phyloP scores from a whole-genome alignment of 2,888 invertebrate genomes.

The Pollenia labialis region DNA sequence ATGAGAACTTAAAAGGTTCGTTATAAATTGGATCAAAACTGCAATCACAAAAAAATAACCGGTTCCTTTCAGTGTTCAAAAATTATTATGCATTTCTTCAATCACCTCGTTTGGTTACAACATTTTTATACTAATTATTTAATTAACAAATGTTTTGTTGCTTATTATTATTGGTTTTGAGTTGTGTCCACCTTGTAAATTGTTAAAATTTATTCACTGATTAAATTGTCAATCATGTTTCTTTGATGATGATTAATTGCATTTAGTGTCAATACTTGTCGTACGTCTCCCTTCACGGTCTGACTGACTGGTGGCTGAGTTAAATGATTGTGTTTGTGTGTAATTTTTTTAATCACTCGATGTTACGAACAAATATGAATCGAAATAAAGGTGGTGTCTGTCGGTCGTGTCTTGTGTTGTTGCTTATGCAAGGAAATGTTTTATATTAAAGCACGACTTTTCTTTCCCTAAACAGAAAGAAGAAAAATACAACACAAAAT shows the following conservation, averaged over 20 bases:
- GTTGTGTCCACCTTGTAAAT: conserved; percentile 56
- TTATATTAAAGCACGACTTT: conserved; percentile 63
- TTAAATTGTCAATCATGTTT: conserved; percentile 73
- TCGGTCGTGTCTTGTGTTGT: conserved; percentile 5
- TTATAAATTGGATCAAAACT: neutral
- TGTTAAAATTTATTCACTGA: conserved; percentile 67
- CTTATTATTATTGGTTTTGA: conserved; percentile 40
- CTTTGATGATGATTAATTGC: conserved; percentile 74
- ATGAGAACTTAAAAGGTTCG: neutral
- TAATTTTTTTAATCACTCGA: conserved; percentile 43
- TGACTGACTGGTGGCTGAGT: conserved; percentile 11
- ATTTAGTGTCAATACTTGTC: conserved; percentile 73
- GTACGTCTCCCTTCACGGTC: conserved; percentile 65
- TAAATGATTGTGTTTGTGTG: conserved; percentile 49
- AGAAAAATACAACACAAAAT: conserved; percentile 8
- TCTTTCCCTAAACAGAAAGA: conserved; percentile 36
- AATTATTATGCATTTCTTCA: neutral
- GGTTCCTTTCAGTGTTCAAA: neutral
- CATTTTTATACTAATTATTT: conserved; percentile 31
- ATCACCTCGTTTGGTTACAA: conserved; percentile 20
- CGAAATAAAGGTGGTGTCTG: conserved; percentile 42
- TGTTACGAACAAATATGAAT: conserved; percentile 28
- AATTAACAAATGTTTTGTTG: conserved; percentile 49
- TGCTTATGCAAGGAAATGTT: conserved; percentile 54
- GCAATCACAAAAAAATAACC: neutral